Percentiles rank a stretch among this genome's conserved stretches.
Evolutionary conservation across 2,797 vertebrate species (phyloP).

Genomic region (Dipus sagitta): DNA sequence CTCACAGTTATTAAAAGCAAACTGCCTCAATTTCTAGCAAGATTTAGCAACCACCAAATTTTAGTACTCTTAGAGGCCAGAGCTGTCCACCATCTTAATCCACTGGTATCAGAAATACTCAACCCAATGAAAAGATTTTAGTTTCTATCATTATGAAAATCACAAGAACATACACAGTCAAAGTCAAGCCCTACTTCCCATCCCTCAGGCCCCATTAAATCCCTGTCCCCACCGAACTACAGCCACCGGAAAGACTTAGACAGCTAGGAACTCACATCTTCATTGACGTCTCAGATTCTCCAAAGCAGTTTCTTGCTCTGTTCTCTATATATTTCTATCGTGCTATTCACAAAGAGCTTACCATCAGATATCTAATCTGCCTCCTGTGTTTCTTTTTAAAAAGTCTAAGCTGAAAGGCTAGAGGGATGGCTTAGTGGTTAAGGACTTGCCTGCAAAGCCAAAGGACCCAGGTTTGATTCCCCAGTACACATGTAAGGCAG

Average conservation of each 20-base stretch:
- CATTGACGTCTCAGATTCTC: not conserved
- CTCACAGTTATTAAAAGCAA: not conserved
- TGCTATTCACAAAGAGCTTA: not conserved
- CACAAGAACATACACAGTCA: not conserved
- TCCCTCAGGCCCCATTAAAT: not conserved
- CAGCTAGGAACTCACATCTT: not conserved
- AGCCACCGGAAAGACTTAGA: not conserved
- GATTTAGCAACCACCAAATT: not conserved
- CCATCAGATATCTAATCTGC: not conserved
- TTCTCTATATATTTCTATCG: not conserved
- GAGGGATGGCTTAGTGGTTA: too few species aligned
- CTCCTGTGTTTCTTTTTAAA: not conserved
- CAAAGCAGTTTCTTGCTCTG: not conserved
- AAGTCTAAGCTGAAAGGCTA: too few species aligned
- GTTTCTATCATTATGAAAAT: not conserved
- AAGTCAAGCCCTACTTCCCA: not conserved
- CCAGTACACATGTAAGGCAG: too few species aligned
- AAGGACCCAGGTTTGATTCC: too few species aligned
- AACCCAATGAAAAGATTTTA: not conserved
- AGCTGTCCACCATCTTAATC: not conserved
- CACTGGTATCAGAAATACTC: not conserved
- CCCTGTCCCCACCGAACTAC: not conserved
- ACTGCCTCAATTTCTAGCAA: constrained; percentile 19
- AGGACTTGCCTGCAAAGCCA: too few species aligned
- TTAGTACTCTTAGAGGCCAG: not conserved